Conservation (phyloP, 2,797 vertebrate species). For the Rhinogobio ventralis region DNA sequence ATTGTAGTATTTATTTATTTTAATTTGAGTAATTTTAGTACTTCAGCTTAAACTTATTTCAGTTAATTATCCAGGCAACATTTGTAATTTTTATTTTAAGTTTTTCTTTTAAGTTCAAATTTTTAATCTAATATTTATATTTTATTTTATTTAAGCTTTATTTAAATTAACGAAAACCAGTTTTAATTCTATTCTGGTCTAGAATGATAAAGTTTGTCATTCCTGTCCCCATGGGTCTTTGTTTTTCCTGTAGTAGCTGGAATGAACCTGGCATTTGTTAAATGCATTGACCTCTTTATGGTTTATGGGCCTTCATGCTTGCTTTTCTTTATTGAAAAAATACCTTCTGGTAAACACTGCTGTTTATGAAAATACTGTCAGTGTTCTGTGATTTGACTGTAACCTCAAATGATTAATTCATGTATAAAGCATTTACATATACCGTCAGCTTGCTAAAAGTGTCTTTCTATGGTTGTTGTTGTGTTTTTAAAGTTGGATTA, state of each 20-base stretch:
- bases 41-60: not conserved
- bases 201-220: not conserved
- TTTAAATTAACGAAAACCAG: not conserved
- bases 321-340: conserved; percentile 40
- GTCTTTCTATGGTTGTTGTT: conserved; percentile 13
- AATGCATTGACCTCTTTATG: not conserved
- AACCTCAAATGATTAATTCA: conserved; percentile 19
- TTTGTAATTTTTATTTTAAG: not conserved
- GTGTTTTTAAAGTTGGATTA: conserved; percentile 38
- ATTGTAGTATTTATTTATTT: not conserved
- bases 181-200: not conserved
- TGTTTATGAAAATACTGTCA: not conserved
- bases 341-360: not conserved
- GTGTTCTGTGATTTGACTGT: conserved; percentile 6
- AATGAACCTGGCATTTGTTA: not conserved
- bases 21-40: no score
- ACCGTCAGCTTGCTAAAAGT: not conserved
- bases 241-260: not conserved
- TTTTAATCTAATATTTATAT: not conserved
- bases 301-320: conserved; percentile 17
- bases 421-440: conserved; percentile 20
- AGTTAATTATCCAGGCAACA: not conserved
- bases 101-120: not conserved
- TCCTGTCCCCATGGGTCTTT: not conserved
- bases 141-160: not conserved